phyloP scores from a whole-genome alignment of 2,888 invertebrate species.

The Chromoteleia sp. region DNA sequence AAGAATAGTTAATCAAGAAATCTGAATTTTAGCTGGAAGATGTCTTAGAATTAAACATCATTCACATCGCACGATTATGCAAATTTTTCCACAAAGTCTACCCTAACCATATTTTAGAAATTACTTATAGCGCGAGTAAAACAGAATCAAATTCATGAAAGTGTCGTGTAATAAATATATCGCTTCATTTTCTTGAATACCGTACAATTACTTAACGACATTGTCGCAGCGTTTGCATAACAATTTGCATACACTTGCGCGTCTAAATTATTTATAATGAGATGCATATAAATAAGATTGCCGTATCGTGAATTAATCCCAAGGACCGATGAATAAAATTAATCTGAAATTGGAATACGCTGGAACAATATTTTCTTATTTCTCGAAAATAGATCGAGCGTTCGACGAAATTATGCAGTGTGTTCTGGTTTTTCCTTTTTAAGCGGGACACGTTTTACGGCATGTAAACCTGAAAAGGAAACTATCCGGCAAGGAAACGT shows the following conservation, averaged over 20 bases:
- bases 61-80: slow-evolving; percentile 23
- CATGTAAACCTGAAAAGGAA: slow-evolving; percentile 33
- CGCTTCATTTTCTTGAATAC: slow-evolving; percentile 28
- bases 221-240: slow-evolving; percentile 31
- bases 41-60: not conserved
- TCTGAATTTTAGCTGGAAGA: slow-evolving; percentile 1
- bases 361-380: not conserved
- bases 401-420: slow-evolving; percentile 12
- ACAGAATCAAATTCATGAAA: slow-evolving; percentile 19
- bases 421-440: slow-evolving; percentile 21
- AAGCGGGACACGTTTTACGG: slow-evolving; percentile 29
- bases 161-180: slow-evolving; percentile 19
- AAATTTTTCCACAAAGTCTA: slow-evolving; percentile 17
- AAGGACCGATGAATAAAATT: not conserved
- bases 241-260: slow-evolving; percentile 27
- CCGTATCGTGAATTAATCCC: not conserved
- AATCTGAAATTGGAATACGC: not conserved
- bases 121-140: slow-evolving; percentile 19
- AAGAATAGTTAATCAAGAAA: slow-evolving; percentile 14
- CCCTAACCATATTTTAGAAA: slow-evolving; percentile 18
- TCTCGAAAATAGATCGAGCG: slow-evolving; percentile 9
- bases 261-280: slow-evolving; percentile 3
- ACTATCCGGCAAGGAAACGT: slow-evolving; percentile 27
- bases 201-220: slow-evolving; percentile 27
- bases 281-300: slow-evolving; percentile 8